phyloP scores from a whole-genome alignment of 2,888 invertebrate genomes.

The Buathra laborator region DNA sequence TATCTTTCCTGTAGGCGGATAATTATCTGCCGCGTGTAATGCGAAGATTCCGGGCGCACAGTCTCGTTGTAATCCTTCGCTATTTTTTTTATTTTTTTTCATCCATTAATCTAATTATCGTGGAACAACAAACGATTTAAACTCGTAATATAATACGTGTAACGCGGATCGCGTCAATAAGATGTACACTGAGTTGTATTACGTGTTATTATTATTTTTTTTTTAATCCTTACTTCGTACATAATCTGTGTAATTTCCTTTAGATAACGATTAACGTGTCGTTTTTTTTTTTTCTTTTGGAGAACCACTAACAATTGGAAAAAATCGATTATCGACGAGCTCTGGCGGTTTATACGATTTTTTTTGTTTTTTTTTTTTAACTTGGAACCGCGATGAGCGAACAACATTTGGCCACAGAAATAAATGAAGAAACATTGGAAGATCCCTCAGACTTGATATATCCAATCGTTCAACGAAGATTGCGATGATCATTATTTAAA shows the following conservation, averaged over 20 bases:
- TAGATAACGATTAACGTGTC: constrained; percentile 66
- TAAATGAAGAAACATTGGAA: constrained; percentile 56
- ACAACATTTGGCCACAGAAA: constrained; percentile 70
- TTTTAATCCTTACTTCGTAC: constrained; percentile 56
- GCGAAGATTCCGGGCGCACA: constrained; percentile 2
- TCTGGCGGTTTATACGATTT: constrained; percentile 68
- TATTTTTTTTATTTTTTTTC: constrained; percentile 35
- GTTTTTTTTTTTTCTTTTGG: constrained; percentile 39
- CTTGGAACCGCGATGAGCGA: constrained; percentile 40
- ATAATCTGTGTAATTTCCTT: constrained; percentile 53
- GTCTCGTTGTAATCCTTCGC: constrained; percentile 5
- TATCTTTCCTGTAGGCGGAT: constrained; percentile 11
- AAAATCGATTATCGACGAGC: constrained; percentile 59
- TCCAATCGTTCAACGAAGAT: constrained; percentile 53
- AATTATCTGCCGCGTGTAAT: background rate
- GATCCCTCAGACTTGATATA: constrained; percentile 62
- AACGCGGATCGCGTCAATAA: constrained; percentile 55
- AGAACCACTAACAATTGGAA: constrained; percentile 66
- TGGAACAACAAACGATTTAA: constrained; percentile 63
- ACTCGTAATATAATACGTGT: constrained; percentile 34
- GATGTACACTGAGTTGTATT: constrained; percentile 63
- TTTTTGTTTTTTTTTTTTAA: constrained; percentile 33
- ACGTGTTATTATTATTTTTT: constrained; percentile 37
- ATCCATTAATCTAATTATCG: constrained; percentile 48
- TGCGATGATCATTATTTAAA: constrained; percentile 43